A percentile compares a stretch with the other conserved stretches of the same genome.
Conservation (phyloP, 2,888 invertebrate genomes). For the Trichogramma dendrolimi region DNA sequence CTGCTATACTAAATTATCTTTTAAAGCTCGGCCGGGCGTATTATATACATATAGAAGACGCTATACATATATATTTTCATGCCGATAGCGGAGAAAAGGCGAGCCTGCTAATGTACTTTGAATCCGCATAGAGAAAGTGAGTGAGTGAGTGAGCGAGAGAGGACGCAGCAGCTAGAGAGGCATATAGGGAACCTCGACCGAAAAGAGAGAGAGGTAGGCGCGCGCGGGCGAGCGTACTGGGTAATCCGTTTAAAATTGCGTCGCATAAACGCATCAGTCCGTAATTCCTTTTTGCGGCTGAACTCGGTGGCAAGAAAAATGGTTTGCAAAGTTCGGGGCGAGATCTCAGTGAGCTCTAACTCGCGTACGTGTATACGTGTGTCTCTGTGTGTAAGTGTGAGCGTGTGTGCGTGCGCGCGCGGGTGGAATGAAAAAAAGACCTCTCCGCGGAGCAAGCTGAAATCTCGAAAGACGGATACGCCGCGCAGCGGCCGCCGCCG, state of each 20-base stretch:
- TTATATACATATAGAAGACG: no score
- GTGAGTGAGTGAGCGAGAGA: no score
- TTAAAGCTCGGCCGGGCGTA: slow-evolving; percentile 8
- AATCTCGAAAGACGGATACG: no score
- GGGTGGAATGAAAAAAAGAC: no score
- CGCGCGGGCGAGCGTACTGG: slow-evolving; percentile 14
- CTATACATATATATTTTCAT: slow-evolving; percentile 15
- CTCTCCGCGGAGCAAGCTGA: no score
- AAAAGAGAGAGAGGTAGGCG: slow-evolving; percentile 17
- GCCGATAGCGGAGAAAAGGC: slow-evolving; percentile 17
- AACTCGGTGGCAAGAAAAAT: slow-evolving; percentile 13
- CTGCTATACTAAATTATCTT: slow-evolving; percentile 21
- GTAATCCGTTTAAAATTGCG: slow-evolving; percentile 39
- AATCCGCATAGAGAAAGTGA: slow-evolving; percentile 27
- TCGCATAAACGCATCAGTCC: slow-evolving; percentile 32
- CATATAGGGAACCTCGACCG: slow-evolving; percentile 23
- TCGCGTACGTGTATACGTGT: no score
- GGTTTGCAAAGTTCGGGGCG: neutral
- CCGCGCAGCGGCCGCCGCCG: no score
- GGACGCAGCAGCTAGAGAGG: neutral
- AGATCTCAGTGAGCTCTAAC: neutral
- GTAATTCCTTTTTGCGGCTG: slow-evolving; percentile 30
- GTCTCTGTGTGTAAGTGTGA: no score
- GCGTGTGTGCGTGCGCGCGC: no score
- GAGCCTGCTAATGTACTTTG: slow-evolving; percentile 33